Evolutionary conservation across 1,140 invertebrate genomes (phyloP), one percentile per base, ranked within the genome.

Genomic region (Mya arenaria): DNA sequence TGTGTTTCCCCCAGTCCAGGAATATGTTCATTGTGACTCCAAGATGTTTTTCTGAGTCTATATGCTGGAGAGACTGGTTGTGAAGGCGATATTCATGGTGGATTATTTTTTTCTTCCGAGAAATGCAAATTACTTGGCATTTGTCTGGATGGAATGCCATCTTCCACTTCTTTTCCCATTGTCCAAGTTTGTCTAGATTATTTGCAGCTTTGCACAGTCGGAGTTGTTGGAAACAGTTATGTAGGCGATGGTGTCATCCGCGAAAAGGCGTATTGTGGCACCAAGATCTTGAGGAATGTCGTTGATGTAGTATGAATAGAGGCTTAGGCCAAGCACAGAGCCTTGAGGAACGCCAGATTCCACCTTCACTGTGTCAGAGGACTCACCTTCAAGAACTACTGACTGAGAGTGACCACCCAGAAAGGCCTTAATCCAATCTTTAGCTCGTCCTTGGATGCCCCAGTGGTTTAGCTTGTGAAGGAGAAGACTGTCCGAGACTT

Each of bases 331-430:
- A 15, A 87, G 65, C 0, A 85, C 84, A 4, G 65, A 78, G n/a
- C 86, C 84, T 55, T 80, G 75, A 3, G 80, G 84, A 23, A 83
- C 84, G 15, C 84, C 80, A 10, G 80, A 83, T n/a, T 73, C 68
- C 6, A 86, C 78, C 13, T 36, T 25, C 1, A 71, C 41, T 30
- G 39, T 30, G 36, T 75, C 34, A 0, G 87, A 85, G 13, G 13
- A 56, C 41, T 41, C 63, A 19, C 78, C 78, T 23, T 85, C 82
- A 25, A 85, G 37, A 6, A 86, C 66, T 0, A 87, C 85, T 15
- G 65, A 30, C 52, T 85, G 82, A 10, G 55, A 48, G 23, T 74
- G 56, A 32, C 65, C 66, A 2, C 6, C 28, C 15, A 83, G 68
- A 34, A 83, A 87, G 34, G 15, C 37, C 55, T 78, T 19, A 3